These are phyloP conservation scores for Zosterops borbonicus DNA, from an alignment of 2,113 vertebrate species.

Conservation along the genomic window DNA sequence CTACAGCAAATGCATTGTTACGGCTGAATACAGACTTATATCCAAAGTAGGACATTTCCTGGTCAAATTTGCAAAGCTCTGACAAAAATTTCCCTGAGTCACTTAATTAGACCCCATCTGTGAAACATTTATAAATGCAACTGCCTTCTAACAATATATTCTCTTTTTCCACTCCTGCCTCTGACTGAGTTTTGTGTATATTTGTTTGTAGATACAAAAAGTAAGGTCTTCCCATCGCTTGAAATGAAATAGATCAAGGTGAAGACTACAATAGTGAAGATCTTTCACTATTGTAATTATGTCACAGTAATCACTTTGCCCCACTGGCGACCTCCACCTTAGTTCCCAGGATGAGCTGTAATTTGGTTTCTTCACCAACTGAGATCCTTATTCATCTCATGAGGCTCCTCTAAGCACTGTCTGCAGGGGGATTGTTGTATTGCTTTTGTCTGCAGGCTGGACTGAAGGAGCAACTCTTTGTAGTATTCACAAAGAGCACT, in stretches of 20 bases:
- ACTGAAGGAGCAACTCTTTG: not conserved
- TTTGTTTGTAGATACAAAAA: conserved; percentile 16
- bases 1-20: not conserved
- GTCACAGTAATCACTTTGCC: not conserved
- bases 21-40: not conserved
- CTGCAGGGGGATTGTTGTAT: not conserved
- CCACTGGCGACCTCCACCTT: not conserved
- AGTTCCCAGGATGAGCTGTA: not conserved
- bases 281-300: not conserved
- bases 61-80: not conserved
- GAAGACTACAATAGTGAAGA: not conserved
- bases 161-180: not conserved
- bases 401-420: not conserved
- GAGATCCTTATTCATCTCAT: not conserved
- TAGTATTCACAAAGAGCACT: not conserved
- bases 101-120: not conserved
- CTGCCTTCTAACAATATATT: not conserved
- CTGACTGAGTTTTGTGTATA: not conserved
- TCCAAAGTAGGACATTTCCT: not conserved
- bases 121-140: conserved; percentile 1
- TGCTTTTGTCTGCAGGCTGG: not conserved
- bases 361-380: not conserved
- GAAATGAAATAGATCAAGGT: conserved; percentile 3
- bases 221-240: not conserved
- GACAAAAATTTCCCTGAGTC: not conserved